Conservation (phyloP, 2,797 vertebrate species). For the Coregonus ussuriensis region DNA sequence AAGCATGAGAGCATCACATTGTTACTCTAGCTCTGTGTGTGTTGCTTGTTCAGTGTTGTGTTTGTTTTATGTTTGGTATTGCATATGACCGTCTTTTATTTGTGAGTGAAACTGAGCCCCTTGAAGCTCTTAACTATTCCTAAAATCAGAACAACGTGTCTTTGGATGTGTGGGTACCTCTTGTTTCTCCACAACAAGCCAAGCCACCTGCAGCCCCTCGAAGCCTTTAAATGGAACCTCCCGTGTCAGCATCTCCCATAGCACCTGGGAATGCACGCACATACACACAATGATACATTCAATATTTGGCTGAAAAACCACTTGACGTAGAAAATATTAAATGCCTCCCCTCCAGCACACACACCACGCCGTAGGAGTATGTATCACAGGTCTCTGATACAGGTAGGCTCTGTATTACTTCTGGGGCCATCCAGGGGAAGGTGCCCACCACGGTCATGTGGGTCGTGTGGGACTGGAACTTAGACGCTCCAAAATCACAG, state of each 20-base stretch:
- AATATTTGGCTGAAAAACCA: not conserved
- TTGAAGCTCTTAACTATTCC: not conserved
- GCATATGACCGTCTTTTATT: not conserved
- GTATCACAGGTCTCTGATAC: too few species aligned
- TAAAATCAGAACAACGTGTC: not conserved
- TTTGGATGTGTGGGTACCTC: slow-evolving; percentile 79
- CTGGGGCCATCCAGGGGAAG: too few species aligned
- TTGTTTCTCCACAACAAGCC: slow-evolving; percentile 99
- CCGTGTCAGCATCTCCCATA: slow-evolving; percentile 99
- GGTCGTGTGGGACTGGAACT: too few species aligned
- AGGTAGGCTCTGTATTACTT: too few species aligned
- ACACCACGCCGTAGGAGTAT: slow-evolving; percentile 95
- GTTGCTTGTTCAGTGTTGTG: too few species aligned
- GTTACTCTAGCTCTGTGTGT: too few species aligned
- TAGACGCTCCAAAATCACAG: too few species aligned
- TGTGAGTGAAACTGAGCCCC: not conserved
- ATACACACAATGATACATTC: not conserved
- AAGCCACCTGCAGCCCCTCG: slow-evolving; percentile 98
- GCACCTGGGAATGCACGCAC: slow-evolving; percentile 78
- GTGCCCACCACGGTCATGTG: too few species aligned
- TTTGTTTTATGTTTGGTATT: too few species aligned
- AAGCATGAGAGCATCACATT: too few species aligned
- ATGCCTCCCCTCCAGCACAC: slow-evolving; percentile 9
- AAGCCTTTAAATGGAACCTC: slow-evolving; percentile 99
- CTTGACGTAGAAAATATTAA: not conserved